These are phyloP conservation scores for Rachycentron canadum DNA, from an alignment of 2,797 vertebrate species.

Conservation along the genomic window DNA sequence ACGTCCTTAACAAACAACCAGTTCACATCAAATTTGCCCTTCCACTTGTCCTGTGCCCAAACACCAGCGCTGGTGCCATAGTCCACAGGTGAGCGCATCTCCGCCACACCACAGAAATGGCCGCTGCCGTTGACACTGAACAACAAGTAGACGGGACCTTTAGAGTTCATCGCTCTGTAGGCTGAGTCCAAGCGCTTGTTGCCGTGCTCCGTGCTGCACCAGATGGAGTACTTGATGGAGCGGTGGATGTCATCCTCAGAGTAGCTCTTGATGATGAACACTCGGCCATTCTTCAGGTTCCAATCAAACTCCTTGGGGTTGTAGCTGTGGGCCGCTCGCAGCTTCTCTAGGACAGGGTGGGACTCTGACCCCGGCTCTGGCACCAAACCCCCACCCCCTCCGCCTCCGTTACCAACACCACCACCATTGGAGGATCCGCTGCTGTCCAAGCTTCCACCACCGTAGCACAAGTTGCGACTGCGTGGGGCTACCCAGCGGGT, in stretches of 20 bases:
- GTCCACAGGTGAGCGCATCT: constrained; percentile 99
- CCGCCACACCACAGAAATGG: constrained; percentile 97
- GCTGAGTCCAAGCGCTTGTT: constrained; percentile 97
- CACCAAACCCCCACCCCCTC: constrained; percentile 60
- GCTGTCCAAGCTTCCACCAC: constrained; percentile 82
- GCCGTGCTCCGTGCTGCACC: constrained; percentile 98
- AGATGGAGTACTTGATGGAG: constrained; percentile 98
- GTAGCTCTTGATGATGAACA: constrained; percentile 99
- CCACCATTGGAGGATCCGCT: constrained; percentile 75
- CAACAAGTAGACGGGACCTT: constrained; percentile 95
- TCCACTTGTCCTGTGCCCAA: constrained; percentile 99
- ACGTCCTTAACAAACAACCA: constrained; percentile 99
- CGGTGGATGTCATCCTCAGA: constrained; percentile 98
- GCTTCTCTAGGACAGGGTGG: constrained; percentile 95
- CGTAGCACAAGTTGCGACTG: constrained; percentile 89
- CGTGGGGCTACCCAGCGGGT: constrained; percentile 96
- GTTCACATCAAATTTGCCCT: constrained; percentile 98
- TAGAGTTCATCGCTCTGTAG: constrained; percentile 91
- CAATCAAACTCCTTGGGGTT: constrained; percentile 99
- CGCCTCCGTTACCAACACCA: constrained; percentile 81
- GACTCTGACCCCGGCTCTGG: constrained; percentile 83
- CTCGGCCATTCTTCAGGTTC: constrained; percentile 95
- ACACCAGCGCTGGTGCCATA: constrained; percentile 98
- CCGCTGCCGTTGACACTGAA: constrained; percentile 99
- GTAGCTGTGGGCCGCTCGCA: constrained; percentile 96